Evolutionary conservation across 2,797 vertebrate species (phyloP).

Genomic region (Myotis daubentonii): DNA sequence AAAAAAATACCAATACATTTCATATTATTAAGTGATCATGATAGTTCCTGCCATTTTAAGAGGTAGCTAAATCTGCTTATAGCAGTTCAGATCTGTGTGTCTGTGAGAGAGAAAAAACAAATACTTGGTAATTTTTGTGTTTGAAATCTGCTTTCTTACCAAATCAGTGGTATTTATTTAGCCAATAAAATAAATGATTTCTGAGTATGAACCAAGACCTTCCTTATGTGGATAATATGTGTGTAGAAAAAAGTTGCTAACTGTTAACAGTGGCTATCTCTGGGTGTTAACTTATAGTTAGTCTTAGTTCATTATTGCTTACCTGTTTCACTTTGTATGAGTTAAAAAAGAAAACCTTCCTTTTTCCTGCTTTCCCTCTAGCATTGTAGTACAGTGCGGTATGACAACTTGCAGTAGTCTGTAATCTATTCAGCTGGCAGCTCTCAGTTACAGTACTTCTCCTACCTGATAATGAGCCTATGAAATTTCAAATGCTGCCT

Average conservation of each 20-base stretch:
- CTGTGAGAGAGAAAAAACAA: not conserved
- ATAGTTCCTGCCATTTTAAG: slow-evolving; percentile 13
- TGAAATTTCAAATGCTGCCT: slow-evolving; percentile 64
- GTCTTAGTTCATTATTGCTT: slow-evolving; percentile 45
- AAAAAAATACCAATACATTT: not conserved
- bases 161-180: not conserved
- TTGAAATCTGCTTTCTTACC: slow-evolving; percentile 29
- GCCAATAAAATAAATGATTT: not conserved
- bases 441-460: slow-evolving; percentile 53
- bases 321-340: not conserved
- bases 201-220: not conserved
- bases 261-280: slow-evolving; percentile 13
- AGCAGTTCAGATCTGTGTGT: not conserved
- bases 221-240: not conserved
- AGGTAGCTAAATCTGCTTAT: not conserved
- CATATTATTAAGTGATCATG: slow-evolving; percentile 7
- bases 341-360: not conserved
- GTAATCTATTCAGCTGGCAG: not conserved
- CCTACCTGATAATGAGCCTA: slow-evolving; percentile 56
- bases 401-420: not conserved
- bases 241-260: slow-evolving; percentile 18
- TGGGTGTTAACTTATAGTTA: not conserved
- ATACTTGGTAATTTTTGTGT: slow-evolving; percentile 18
- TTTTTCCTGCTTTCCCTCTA: slow-evolving; percentile 9
- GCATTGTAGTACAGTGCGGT: not conserved